These are phyloP conservation scores for Agrypnia vestita DNA, from an alignment of 1,140 invertebrate species.

Conservation along the genomic window DNA sequence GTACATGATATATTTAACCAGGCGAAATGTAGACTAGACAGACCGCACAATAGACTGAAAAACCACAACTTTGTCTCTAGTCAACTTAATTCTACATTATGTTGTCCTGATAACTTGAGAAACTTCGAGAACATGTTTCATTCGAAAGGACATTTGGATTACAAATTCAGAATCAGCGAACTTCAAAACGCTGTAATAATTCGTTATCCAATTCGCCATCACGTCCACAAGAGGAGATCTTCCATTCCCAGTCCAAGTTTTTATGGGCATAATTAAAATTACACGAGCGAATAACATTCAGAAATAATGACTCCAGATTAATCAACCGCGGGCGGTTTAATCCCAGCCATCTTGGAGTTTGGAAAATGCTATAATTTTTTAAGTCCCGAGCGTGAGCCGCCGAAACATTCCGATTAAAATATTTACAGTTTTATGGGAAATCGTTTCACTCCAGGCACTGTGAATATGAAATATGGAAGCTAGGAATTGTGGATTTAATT, in stretches of 20 bases:
- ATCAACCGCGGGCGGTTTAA: not conserved
- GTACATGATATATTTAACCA: too few species aligned
- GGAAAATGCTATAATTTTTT: conserved; percentile 28
- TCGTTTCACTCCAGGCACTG: not conserved
- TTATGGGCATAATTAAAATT: conserved; percentile 9
- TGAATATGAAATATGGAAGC: conserved; percentile 15
- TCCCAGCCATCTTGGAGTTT: not conserved
- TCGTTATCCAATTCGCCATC: too few species aligned
- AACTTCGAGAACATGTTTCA: too few species aligned
- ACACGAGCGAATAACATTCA: not conserved
- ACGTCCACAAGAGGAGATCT: too few species aligned
- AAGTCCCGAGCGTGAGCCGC: conserved; percentile 15
- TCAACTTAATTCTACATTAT: too few species aligned
- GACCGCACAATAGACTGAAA: too few species aligned
- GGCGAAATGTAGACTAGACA: too few species aligned
- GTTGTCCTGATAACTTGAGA: too few species aligned
- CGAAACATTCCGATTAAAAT: conserved; percentile 39
- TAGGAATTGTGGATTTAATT: conserved; percentile 18
- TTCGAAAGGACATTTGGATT: too few species aligned
- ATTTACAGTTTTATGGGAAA: conserved; percentile 8
- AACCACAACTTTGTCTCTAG: too few species aligned
- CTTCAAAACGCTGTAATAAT: too few species aligned
- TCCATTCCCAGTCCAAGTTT: not conserved
- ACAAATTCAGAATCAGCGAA: too few species aligned
- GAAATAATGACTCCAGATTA: conserved; percentile 30